phyloP scores from a whole-genome alignment of 35 echinoderm and acorn worm species.

The Lytechinus pictus region DNA sequence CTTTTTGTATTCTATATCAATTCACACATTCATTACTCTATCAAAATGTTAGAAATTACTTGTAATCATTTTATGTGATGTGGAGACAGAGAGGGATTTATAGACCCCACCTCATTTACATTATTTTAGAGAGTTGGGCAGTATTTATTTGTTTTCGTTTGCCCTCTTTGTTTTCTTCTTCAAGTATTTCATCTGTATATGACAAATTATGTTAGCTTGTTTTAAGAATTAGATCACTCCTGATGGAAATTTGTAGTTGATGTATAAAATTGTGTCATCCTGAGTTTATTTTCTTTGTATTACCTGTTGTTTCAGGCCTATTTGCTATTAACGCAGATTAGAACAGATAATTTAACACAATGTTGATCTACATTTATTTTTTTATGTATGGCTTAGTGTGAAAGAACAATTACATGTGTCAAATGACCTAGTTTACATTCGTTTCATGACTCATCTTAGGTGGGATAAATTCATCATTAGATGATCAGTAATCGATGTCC shows the following conservation, averaged over 20 bases:
- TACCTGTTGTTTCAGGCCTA: not conserved
- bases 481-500: not conserved
- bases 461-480: not conserved
- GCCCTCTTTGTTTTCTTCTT: not conserved
- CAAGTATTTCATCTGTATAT: not conserved
- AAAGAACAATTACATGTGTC: not conserved
- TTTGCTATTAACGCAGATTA: not conserved
- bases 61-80: not conserved
- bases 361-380: not conserved
- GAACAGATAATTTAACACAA: not conserved
- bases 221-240: not conserved
- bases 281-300: not conserved
- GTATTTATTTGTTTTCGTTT: not conserved
- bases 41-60: not conserved
- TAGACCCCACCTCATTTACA: not conserved
- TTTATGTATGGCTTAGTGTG: not conserved
- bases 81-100: not conserved
- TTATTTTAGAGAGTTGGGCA: too few relatives aligned
- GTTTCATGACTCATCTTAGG: not conserved
- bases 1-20: not conserved
- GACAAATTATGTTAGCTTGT: not conserved
- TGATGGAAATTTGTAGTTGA: not conserved
- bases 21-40: not conserved
- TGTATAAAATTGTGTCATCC: not conserved
- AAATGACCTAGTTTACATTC: not conserved